Evolutionary conservation across 2,113 vertebrate genomes (phyloP), one percentile per base, ranked within the genome.

Genomic region (Carassius auratus): DNA sequence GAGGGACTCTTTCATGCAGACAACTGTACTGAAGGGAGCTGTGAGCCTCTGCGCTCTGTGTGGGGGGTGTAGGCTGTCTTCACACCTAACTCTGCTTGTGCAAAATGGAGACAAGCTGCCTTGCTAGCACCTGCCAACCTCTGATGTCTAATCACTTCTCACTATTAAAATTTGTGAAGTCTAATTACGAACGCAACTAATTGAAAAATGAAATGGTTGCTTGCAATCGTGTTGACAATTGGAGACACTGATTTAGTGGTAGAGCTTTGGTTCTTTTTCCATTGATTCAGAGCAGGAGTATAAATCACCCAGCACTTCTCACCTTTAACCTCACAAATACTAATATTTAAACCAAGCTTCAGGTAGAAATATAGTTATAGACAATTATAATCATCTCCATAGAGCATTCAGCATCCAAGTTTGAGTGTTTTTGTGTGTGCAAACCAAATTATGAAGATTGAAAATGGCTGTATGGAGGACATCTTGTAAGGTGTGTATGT

Each of bases 371-470:
- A 14, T 59, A 23, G 71, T 71, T 62, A 81, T 36, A 14, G 21
- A 13, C 59, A 69, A 81, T 76, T 77, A 76, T 76, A 33, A 50
- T 13, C 50, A 23, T 80, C 23, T 66, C 64, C 23, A 61, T 38
- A 75, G 23, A 30, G 50, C 55, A 59, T n/a, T 77, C n/a, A 61
- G 42, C 80, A 42, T 81, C 23, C 33, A 48, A 76, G 66, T 19
- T 36, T n/a, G 23, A 81, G 61, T 73, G 64, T 55, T 8, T 76
- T 86, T 86, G 75, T 86, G 88, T 88, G 87, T 76, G 81, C 89
- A 90, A 90, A 93, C 92, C 88, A 90, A 91, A 92, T 94, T 94
- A 93, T 94, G 93, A 90, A 93, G 92, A 93, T 92, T 89, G 89
- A 89, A 89, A 90, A 88, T 90, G 91, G 91, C 91, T 90, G 92